Conservation (phyloP, 2,888 invertebrate species). For the Ypsolopha scabrella region DNA sequence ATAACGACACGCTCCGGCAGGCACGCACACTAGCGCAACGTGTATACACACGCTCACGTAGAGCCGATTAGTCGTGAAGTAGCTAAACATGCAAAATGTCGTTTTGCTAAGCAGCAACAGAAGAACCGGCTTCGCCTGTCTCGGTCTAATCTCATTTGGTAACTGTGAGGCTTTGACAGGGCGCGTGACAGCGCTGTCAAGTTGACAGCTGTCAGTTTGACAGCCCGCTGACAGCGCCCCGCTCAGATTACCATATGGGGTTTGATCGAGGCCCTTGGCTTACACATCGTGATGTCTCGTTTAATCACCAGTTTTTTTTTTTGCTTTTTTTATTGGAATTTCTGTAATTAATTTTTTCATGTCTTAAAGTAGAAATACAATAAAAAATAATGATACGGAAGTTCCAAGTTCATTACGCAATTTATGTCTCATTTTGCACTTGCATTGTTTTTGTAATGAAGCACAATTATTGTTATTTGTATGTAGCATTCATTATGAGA, state of each 20-base stretch:
- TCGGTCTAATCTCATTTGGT: slow-evolving; percentile 98
- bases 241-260: slow-evolving; percentile 91
- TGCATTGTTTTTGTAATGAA: slow-evolving; percentile 4
- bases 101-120: not conserved
- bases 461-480: not conserved
- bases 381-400: no score
- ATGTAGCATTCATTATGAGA: slow-evolving; percentile 6
- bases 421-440: slow-evolving; percentile 8
- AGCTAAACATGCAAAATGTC: no score
- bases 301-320: slow-evolving; percentile 27
- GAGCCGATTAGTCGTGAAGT: no score
- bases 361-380: no score
- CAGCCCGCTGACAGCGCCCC: slow-evolving; percentile 18
- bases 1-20: no score
- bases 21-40: no score
- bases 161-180: slow-evolving; percentile 86
- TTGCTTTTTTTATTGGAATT: slow-evolving; percentile 15
- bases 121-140: slow-evolving; percentile 55
- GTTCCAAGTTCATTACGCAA: no score
- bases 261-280: slow-evolving; percentile 73
- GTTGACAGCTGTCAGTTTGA: slow-evolving; percentile 20
- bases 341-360: not conserved
- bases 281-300: slow-evolving; percentile 62
- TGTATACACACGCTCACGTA: no score
- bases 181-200: slow-evolving; percentile 23